Evolutionary conservation across 2,888 invertebrate genomes (phyloP).

Genomic region (Biston betularia): DNA sequence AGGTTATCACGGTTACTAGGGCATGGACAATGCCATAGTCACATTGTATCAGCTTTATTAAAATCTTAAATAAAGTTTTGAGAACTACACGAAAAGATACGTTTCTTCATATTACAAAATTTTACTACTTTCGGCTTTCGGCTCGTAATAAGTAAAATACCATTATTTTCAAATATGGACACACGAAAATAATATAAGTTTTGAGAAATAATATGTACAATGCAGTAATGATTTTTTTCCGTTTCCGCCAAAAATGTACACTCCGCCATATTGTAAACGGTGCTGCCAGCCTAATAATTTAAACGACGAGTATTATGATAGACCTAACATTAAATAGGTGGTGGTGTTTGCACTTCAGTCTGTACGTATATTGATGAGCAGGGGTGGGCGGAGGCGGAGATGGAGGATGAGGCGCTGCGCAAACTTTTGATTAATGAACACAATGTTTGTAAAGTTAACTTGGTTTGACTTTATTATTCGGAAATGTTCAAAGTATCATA

Average conservation of each 20-base stretch:
- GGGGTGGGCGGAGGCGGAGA: conserved; percentile 65
- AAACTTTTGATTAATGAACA: conserved; percentile 86
- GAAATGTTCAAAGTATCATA: conserved; percentile 72
- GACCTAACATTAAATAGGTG: conserved; percentile 59
- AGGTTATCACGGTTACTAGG: no score
- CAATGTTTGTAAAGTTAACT: conserved; percentile 82
- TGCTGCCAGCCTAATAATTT: conserved; percentile 61
- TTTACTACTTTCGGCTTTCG: no score
- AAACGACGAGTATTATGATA: conserved; percentile 57
- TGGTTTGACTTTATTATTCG: conserved; percentile 61
- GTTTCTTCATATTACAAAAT: no score
- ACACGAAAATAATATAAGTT: no score
- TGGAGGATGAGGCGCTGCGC: conserved; percentile 80
- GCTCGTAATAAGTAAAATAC: no score
- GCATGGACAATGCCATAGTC: no score
- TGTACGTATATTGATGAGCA: conserved; percentile 51
- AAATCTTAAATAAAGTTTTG: no score
- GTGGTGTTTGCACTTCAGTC: conserved; percentile 46
- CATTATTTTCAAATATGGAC: no score
- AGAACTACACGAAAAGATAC: no score
- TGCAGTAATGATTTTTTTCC: no score
- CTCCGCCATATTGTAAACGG: conserved; percentile 75
- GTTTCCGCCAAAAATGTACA: conserved; percentile 2
- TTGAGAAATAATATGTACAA: no score
- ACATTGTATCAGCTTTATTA: no score